Percentiles rank a stretch among this genome's conserved stretches.
Conservation (phyloP, 1,140 invertebrate species). For the Diuraphis noxia region DNA sequence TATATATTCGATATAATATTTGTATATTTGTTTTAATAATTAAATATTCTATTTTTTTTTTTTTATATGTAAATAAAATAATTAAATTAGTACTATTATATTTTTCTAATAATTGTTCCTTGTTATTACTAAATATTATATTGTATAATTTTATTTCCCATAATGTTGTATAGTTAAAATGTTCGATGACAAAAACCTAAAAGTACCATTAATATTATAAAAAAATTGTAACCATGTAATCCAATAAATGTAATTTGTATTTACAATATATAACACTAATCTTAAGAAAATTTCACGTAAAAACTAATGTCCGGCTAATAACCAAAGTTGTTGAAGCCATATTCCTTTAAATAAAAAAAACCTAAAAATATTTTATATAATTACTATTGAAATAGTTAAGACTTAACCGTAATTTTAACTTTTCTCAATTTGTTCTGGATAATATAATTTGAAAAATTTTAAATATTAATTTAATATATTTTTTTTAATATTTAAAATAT, state of each 20-base stretch:
- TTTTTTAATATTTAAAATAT: not conserved
- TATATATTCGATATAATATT: not conserved
- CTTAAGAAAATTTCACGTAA: no score
- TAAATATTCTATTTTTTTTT: not conserved
- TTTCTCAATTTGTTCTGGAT: not conserved
- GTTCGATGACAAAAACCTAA: not conserved
- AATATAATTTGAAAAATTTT: not conserved
- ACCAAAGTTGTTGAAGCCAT: no score
- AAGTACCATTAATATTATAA: no score
- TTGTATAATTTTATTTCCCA: not conserved
- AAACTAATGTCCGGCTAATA: no score
- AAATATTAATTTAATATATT: not conserved
- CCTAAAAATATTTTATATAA: not conserved
- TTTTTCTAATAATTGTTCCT: constrained; percentile 18
- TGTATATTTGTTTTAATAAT: not conserved
- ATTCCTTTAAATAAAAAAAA: no score
- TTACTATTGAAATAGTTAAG: not conserved
- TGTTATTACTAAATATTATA: not conserved
- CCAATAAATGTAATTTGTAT: no score
- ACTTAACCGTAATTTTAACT: not conserved
- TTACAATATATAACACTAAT: no score
- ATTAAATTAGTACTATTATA: not conserved
- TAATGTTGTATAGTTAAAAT: not conserved
- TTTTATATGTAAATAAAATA: not conserved
- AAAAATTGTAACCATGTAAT: no score